Base-by-base conservation (phyloP, 2,797 vertebrate species). In the Microcaecilia unicolor region DNA sequence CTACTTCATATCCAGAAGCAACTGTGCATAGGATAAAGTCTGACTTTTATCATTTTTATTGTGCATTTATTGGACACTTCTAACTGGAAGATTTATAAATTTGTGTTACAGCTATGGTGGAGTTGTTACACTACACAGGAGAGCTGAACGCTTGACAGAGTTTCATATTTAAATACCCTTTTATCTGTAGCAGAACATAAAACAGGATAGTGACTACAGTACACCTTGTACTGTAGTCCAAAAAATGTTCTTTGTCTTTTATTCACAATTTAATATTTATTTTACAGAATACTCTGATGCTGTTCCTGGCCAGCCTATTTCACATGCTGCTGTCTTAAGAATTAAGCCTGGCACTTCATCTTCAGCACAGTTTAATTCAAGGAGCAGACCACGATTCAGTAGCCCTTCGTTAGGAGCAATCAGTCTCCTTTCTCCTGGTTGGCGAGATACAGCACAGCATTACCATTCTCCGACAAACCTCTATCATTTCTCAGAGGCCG, bases 291-390 rank as follows among this genome's bases (percentile, higher is more conserved):
- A 84, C 49, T 70, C 85, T 28, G 68, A 71, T 82, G 84, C 82
- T 11, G 79, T 86, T 46, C 84, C 85, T 14, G 79, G 81, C 9
- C 68, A 88, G 29, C 84, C 89, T 1, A 72, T 88, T 20, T 82
- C 92, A 10, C 92, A 93, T 25, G 84, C 89, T 47, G 84, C 92
- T 10, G 81, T 97, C 32, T 46, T 93, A 54, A 82, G 88, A 64
- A 89, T 92, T 70, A 98, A 86, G 74, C 59, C 81, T 4, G 88
- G 82, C 52, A 84, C 89, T 54, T 85, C 85, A 5, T 74, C 84
- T 17, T 71, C 81, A 28, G 49, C 87, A 7, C 54, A 72, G 51
- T 76, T 83, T 55, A 78, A 58, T 60, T 74, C 86, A 21, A 86
- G 84, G 53, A 63, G 52, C 59, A 82, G 88, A 70, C 72, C 84